Conservation (phyloP, 2,797 vertebrate genomes). For the Coregonus ussuriensis region DNA sequence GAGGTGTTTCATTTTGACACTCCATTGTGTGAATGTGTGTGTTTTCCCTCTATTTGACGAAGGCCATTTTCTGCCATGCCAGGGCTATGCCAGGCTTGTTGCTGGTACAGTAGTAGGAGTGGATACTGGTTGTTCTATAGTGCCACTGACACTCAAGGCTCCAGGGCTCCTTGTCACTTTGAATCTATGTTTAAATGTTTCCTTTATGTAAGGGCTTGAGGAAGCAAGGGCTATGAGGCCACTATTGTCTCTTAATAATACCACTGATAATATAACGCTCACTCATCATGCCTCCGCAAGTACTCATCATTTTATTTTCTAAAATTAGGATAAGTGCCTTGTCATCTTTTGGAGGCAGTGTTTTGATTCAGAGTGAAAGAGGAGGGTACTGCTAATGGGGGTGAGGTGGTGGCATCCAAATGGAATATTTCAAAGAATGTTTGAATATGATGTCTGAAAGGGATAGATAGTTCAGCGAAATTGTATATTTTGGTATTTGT, state of each 20-base stretch:
- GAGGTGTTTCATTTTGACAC: background rate
- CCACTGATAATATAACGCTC: background rate
- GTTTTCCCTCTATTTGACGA: background rate
- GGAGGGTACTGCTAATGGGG: background rate
- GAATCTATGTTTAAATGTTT: constrained; percentile 31
- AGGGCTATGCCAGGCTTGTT: background rate
- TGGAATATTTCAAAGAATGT: constrained; percentile 19
- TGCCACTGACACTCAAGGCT: background rate
- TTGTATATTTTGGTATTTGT: constrained; percentile 2
- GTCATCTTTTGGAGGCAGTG: background rate
- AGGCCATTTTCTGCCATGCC: background rate
- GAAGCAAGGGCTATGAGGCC: constrained; percentile 21
- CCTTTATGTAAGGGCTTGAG: constrained; percentile 27
- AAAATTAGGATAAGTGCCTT: background rate
- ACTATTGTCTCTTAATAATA: constrained; percentile 12
- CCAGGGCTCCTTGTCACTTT: constrained; percentile 33
- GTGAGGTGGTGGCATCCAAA: background rate
- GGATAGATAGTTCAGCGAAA: background rate
- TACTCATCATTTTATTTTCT: background rate
- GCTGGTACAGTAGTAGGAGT: background rate
- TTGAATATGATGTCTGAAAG: constrained; percentile 35
- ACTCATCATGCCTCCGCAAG: constrained; percentile 35
- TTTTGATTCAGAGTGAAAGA: background rate
- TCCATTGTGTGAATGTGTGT: background rate
- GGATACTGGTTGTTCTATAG: background rate